Evolutionary conservation across 2,797 vertebrate species (phyloP), one percentile per base, ranked within the genome.

Genomic region (Ibycter americanus): DNA sequence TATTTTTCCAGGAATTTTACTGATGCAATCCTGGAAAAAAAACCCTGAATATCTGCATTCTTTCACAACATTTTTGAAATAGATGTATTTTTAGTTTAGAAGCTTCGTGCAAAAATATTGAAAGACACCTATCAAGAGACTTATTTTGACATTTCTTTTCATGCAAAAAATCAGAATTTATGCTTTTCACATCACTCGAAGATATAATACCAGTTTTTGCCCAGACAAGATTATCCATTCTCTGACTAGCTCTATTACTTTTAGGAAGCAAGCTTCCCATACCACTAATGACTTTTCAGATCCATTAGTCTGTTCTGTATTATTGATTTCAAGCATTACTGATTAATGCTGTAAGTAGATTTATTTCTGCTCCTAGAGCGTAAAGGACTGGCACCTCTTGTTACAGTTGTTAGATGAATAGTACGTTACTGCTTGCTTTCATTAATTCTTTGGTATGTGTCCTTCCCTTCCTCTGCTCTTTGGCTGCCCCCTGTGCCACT

Each of bases 221-320:
- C 67, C 27, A 63, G 61, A n/a, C 31, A 77, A 74, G 65, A 55
- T 46, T 58, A 59, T 68, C 51, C 42, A 55, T 56, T 83, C 29
- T 67, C 56, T 87, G 68, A 61, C 32, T 72, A 46, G 36, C 21
- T 49, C 31, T 87, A 78, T 55, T 85, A 87, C 74, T 91, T 95
- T 63, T 54, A 91, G 58, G 36, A 78, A 84, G 87, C 82, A 83
- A 93, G 71, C 68, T 62, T 91, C 16, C 65, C 61, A 56, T 5
- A 36, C 55, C 59, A 34, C 56, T 91, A 77, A 95, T 87, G 89
- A 80, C 63, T 87, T 70, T 42, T 80, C 82, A 52, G 74, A 91
- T 96, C 95, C 89, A 91, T 96, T 92, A 96, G 71, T 84, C 71
- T 89, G 62, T 76, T 72, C 77, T 51, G 32, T 89, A 34, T 90